A percentile compares a stretch with the other conserved stretches of the same genome.
Conservation (phyloP, 2,888 invertebrate genomes). For the Eupithecia abbreviata region DNA sequence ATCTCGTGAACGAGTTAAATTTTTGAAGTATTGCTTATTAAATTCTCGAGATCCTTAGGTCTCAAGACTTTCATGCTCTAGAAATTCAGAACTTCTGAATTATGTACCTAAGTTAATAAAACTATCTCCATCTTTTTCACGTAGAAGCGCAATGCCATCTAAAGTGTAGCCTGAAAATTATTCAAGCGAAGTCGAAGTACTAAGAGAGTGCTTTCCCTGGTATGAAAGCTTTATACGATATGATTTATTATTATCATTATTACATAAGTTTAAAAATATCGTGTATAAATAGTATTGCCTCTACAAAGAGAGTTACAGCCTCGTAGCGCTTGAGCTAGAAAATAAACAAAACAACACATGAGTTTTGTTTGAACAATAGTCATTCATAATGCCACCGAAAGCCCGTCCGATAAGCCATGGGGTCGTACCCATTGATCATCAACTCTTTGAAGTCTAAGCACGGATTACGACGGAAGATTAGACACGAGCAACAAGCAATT, state of each 20-base stretch:
- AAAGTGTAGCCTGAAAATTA: neutral
- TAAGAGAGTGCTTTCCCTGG: neutral
- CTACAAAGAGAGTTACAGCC: too few relatives aligned
- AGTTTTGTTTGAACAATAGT: neutral
- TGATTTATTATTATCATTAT: neutral
- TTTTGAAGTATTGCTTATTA: slow-evolving; percentile 32
- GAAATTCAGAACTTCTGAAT: neutral
- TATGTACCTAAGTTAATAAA: slow-evolving; percentile 4
- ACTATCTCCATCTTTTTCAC: slow-evolving; percentile 1
- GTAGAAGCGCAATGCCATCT: neutral
- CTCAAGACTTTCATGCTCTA: neutral
- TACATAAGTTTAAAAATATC: neutral
- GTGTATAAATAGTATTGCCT: too few relatives aligned
- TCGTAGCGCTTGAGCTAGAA: neutral
- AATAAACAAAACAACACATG: neutral
- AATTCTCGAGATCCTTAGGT: neutral
- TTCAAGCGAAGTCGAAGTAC: neutral
- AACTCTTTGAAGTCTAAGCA: slow-evolving; percentile 35
- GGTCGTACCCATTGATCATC: slow-evolving; percentile 19
- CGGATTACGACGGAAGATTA: slow-evolving; percentile 52
- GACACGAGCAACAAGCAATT: slow-evolving; percentile 54
- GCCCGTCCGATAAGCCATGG: neutral
- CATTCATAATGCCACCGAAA: neutral
- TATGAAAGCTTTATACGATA: neutral
- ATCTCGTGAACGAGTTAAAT: slow-evolving; percentile 46